A percentile compares a stretch with the other conserved stretches of the same genome.
phyloP scores from a whole-genome alignment of 2,888 invertebrate genomes.

The Endotricha flammealis region DNA sequence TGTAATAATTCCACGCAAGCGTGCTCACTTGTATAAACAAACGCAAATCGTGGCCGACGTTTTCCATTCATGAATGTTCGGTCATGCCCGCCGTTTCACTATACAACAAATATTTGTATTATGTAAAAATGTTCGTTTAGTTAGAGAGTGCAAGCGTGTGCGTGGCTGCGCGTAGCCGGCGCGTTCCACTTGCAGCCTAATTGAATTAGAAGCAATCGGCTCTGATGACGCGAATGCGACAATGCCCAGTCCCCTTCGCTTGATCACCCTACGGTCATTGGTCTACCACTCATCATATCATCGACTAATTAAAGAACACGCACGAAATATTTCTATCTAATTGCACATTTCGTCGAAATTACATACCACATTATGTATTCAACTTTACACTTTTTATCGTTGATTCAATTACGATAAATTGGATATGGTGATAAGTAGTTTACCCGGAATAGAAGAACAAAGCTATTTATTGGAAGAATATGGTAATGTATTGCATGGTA shows the following conservation, averaged over 20 bases:
- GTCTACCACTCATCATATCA: conserved; percentile 29
- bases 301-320: conserved; percentile 13
- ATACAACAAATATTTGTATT: conserved; percentile 30
- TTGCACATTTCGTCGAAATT: no score
- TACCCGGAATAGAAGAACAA: no score
- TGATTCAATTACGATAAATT: no score
- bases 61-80: conserved; percentile 25
- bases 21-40: conserved; percentile 11
- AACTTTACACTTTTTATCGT: no score
- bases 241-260: conserved; percentile 36
- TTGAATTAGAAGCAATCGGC: conserved; percentile 71
- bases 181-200: conserved; percentile 66
- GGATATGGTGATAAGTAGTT: no score
- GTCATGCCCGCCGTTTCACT: conserved; percentile 27
- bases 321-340: no score
- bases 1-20: conserved; percentile 4
- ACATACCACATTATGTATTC: no score
- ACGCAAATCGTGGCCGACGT: conserved; percentile 10
- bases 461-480: no score
- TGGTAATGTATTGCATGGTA: no score
- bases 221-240: conserved; percentile 35
- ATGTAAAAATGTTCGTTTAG: conserved; percentile 28
- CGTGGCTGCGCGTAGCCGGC: conserved; percentile 33
- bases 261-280: conserved; percentile 44
- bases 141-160: conserved; percentile 29